Evolutionary conservation across 2,888 invertebrate species (phyloP).

Genomic region (Agonopterix subpropinquella): DNA sequence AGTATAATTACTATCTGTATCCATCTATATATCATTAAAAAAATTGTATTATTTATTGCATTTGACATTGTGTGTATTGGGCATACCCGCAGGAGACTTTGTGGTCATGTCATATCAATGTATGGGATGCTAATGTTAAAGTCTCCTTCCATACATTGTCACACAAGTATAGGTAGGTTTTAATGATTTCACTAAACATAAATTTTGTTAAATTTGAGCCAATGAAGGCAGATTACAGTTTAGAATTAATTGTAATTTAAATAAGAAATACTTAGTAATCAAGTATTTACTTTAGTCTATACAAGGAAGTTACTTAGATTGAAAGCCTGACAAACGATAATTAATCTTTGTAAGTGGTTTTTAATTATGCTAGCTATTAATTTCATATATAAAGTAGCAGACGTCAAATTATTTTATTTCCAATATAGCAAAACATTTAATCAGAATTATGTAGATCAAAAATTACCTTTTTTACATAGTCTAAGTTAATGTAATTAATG

Average conservation of each 20-base stretch:
- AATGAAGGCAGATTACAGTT: slow-evolving; percentile 2
- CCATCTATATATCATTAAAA: too few relatives aligned
- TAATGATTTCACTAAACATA: neutral
- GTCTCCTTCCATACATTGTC: slow-evolving; percentile 46
- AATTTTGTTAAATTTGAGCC: slow-evolving; percentile 4
- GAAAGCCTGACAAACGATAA: neutral
- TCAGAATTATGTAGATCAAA: slow-evolving; percentile 24
- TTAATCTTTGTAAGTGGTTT: neutral
- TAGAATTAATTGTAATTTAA: neutral
- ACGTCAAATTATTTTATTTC: neutral
- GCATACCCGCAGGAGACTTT: slow-evolving; percentile 4
- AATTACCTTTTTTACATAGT: slow-evolving; percentile 44
- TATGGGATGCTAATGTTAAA: slow-evolving; percentile 36
- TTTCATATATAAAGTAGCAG: neutral
- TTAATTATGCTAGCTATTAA: neutral
- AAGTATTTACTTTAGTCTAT: too few relatives aligned
- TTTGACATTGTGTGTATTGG: neutral
- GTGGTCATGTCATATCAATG: slow-evolving; percentile 28
- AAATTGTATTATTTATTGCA: too few relatives aligned
- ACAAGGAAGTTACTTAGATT: too few relatives aligned
- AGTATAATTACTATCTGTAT: too few relatives aligned
- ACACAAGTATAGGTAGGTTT: slow-evolving; percentile 9
- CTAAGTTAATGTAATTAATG: slow-evolving; percentile 42
- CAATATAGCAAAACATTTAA: slow-evolving; percentile 7
- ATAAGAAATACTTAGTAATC: neutral